Conservation (phyloP, 2,888 invertebrate genomes). For the Epinotia demarniana region DNA sequence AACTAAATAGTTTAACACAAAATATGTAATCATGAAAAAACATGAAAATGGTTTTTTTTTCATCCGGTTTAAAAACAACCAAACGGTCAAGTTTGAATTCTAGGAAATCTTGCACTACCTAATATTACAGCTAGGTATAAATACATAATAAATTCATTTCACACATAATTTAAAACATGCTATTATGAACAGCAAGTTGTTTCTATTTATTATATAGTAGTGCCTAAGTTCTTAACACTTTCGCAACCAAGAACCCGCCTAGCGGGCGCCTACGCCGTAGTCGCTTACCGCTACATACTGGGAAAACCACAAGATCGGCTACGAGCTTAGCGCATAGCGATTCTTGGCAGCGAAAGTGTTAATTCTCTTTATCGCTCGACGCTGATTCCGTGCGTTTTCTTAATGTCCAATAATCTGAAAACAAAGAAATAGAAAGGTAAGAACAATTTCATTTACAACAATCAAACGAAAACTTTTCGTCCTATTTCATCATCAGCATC, state of each 20-base stretch:
- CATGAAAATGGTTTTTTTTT: background rate
- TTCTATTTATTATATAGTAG: conserved; percentile 44
- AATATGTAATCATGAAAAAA: background rate
- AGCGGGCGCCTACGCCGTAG: too few relatives aligned
- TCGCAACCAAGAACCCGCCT: too few relatives aligned
- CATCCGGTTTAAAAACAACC: background rate
- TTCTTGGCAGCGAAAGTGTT: too few relatives aligned
- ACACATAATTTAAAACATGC: conserved; percentile 44
- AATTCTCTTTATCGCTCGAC: conserved; percentile 80
- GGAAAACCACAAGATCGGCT: too few relatives aligned
- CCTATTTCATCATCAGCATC: too few relatives aligned
- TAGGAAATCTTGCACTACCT: conserved; percentile 17
- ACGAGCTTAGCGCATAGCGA: too few relatives aligned
- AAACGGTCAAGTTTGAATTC: conserved; percentile 9
- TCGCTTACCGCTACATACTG: too few relatives aligned
- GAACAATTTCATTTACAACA: background rate
- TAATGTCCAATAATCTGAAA: conserved; percentile 84
- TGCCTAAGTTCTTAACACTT: too few relatives aligned
- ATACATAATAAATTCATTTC: conserved; percentile 44
- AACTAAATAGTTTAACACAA: background rate
- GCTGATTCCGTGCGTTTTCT: conserved; percentile 76
- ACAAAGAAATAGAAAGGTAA: conserved; percentile 54
- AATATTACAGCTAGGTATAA: conserved; percentile 39
- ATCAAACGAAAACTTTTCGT: too few relatives aligned
- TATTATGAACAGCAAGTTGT: conserved; percentile 45